Conservation (phyloP, 2,888 invertebrate genomes). For the Rotaria socialis region DNA sequence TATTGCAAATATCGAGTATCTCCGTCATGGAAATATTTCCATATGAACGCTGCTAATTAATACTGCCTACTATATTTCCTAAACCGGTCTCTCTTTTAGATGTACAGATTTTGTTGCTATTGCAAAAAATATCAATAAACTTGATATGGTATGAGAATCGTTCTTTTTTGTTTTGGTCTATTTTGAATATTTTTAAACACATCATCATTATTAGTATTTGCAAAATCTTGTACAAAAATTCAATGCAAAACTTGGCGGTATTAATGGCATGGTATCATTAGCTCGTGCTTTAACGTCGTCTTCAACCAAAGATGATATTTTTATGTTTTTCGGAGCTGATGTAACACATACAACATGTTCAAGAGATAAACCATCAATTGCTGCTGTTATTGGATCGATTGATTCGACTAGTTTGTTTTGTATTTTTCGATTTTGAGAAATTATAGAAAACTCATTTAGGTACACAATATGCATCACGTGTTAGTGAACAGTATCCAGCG, state of each 20-base stretch:
- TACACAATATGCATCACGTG: constrained; percentile 31
- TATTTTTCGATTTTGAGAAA: too few species aligned
- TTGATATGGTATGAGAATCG: not conserved
- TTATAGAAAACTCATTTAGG: not conserved
- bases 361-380: constrained; percentile 29
- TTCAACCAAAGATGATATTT: constrained; percentile 27
- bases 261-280: constrained; percentile 20
- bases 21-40: too few species aligned
- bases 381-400: not conserved
- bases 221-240: constrained; percentile 37
- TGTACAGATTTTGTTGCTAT: constrained; percentile 27
- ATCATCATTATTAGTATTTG: not conserved
- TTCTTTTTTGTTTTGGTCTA: not conserved
- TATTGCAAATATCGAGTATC: too few species aligned
- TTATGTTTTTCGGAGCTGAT: constrained; percentile 37
- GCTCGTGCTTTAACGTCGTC: constrained; percentile 27
- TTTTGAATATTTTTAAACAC: too few species aligned
- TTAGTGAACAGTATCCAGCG: constrained; percentile 27
- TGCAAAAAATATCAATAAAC: constrained; percentile 25
- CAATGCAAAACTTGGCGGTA: constrained; percentile 24
- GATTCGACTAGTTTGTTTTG: not conserved
- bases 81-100: not conserved
- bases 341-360: constrained; percentile 36
- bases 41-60: too few species aligned
- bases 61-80: too few species aligned